Evolutionary conservation across 2,888 invertebrate species (phyloP).

Genomic region (Hyles lineata): DNA sequence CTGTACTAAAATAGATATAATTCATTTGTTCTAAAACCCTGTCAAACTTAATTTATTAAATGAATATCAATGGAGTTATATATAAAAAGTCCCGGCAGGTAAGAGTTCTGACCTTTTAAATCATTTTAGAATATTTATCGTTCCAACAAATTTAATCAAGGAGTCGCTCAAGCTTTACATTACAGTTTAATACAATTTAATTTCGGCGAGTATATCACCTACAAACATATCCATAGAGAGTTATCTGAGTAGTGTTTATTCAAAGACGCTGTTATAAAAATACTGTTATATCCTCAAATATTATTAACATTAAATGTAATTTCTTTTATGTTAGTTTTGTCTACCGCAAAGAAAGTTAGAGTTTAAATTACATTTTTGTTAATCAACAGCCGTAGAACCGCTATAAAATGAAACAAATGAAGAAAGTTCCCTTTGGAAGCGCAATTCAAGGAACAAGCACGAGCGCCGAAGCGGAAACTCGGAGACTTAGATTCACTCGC

Average conservation of each 20-base stretch:
- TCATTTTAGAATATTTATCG: background rate
- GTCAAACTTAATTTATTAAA: background rate
- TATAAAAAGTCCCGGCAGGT: slow-evolving; percentile 1
- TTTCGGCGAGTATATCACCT: slow-evolving; percentile 1
- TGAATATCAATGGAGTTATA: background rate
- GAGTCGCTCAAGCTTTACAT: background rate
- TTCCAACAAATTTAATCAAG: slow-evolving; percentile 6
- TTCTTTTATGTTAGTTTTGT: background rate
- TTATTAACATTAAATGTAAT: too few relatives aligned
- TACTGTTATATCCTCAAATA: too few relatives aligned
- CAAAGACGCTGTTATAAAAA: background rate
- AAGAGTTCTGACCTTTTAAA: background rate
- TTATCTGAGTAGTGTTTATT: slow-evolving; percentile 4
- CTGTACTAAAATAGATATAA: background rate
- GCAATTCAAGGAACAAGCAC: slow-evolving; percentile 42
- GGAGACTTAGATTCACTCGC: slow-evolving; percentile 34
- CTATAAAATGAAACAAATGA: slow-evolving; percentile 37
- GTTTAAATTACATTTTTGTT: background rate
- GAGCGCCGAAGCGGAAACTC: slow-evolving; percentile 36
- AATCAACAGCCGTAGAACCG: background rate
- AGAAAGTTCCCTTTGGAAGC: slow-evolving; percentile 42
- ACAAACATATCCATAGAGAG: slow-evolving; percentile 18
- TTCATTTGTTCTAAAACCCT: background rate
- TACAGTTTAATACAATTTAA: background rate
- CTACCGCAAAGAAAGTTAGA: background rate